A percentile compares a stretch with the other conserved stretches of the same genome.
phyloP scores from a whole-genome alignment of 2,888 invertebrate genomes.

The Hyppa rectilinea region DNA sequence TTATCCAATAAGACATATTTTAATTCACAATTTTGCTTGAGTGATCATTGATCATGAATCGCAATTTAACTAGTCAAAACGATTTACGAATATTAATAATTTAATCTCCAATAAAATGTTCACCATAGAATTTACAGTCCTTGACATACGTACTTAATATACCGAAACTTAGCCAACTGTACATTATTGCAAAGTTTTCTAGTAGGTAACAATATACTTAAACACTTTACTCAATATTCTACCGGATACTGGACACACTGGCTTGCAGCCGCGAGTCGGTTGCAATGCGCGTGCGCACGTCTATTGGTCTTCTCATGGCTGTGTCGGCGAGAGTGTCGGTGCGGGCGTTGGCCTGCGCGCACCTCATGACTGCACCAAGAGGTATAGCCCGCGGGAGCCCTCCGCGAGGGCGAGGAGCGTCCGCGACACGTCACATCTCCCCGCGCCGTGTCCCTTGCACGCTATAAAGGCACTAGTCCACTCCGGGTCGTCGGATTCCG shows the following conservation, averaged over 20 bases:
- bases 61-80: constrained; percentile 25
- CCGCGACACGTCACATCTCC: constrained; percentile 71
- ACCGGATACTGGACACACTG: constrained; percentile 58
- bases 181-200: constrained; percentile 54
- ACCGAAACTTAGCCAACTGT: constrained; percentile 51
- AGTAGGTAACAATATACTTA: constrained; percentile 64
- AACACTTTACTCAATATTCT: constrained; percentile 60
- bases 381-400: constrained; percentile 70
- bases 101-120: constrained; percentile 13
- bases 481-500: constrained; percentile 96
- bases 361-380: constrained; percentile 77
- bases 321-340: constrained; percentile 68
- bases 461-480: constrained; percentile 95
- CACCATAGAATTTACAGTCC: constrained; percentile 16
- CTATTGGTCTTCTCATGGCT: constrained; percentile 55
- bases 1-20: constrained; percentile 1
- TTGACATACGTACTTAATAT: constrained; percentile 26
- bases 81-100: background rate
- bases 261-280: constrained; percentile 55
- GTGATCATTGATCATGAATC: background rate
- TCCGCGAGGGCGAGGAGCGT: constrained; percentile 74
- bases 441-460: constrained; percentile 76
- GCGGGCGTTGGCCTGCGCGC: constrained; percentile 66
- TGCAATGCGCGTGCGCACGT: constrained; percentile 63
- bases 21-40: constrained; percentile 8